Percentiles rank a stretch among this genome's conserved stretches.
Evolutionary conservation across 2,888 invertebrate genomes (phyloP).

Genomic region (Onchidella celtica): DNA sequence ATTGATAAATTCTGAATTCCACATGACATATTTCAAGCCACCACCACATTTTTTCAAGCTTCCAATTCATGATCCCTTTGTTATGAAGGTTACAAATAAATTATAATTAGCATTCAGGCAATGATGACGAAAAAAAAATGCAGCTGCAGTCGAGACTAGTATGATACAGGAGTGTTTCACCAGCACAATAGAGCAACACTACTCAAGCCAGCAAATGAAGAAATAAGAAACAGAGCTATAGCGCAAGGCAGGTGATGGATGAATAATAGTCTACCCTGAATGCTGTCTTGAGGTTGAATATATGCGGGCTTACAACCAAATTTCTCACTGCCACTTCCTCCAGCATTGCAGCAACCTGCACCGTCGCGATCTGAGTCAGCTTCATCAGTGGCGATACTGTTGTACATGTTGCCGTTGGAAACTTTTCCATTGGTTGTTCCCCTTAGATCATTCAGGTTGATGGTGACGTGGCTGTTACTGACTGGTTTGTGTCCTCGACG

Average conservation of each 20-base stretch:
- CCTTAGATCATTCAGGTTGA: conserved; percentile 85
- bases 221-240: not conserved
- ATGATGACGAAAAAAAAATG: too few relatives aligned
- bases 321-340: conserved; percentile 36
- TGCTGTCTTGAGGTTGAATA: conserved; percentile 72
- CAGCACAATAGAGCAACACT: too few relatives aligned
- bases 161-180: too few relatives aligned
- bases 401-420: conserved; percentile 80
- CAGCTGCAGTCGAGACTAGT: too few relatives aligned
- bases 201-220: not conserved
- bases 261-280: conserved; percentile 70
- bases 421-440: conserved; percentile 72
- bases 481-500: conserved; percentile 70
- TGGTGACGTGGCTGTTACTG: conserved; percentile 82
- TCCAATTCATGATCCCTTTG: too few relatives aligned
- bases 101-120: too few relatives aligned
- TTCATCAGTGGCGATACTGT: conserved; percentile 79
- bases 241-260: too few relatives aligned
- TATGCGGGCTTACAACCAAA: conserved; percentile 61
- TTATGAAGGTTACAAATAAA: too few relatives aligned
- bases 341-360: conserved; percentile 41
- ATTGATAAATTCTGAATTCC: too few relatives aligned
- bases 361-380: conserved; percentile 76
- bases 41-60: too few relatives aligned
- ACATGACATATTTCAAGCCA: too few relatives aligned